Percentiles rank a stretch among this genome's conserved stretches.
phyloP scores from a whole-genome alignment of 2,797 vertebrate species.

The Enteromius anoplus region DNA sequence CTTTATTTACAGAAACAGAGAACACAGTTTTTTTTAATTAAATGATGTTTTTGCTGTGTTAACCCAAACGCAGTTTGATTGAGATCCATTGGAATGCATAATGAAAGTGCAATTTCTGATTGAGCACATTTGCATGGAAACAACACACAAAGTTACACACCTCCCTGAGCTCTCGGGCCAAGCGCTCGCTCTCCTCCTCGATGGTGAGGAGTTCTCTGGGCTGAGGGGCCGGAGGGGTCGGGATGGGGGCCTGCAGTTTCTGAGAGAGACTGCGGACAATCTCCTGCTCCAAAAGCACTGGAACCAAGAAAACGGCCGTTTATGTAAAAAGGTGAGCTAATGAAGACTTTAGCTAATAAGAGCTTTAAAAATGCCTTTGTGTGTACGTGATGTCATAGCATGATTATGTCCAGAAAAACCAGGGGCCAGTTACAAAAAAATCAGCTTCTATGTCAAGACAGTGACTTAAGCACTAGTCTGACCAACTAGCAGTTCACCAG shows the following conservation, averaged over 20 bases:
- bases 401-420: background rate
- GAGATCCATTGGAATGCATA: no score
- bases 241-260: slow-evolving; percentile 59
- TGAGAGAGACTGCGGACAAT: slow-evolving; percentile 62
- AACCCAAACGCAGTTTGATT: no score
- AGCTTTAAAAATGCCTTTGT: background rate
- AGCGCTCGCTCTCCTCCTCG: slow-evolving; percentile 81
- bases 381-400: background rate
- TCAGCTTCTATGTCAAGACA: no score
- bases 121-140: background rate
- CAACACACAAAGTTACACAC: slow-evolving; percentile 57
- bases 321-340: background rate
- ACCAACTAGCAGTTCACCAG: no score
- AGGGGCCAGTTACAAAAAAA: background rate
- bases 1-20: no score
- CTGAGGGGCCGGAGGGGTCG: slow-evolving; percentile 70
- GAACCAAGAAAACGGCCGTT: background rate
- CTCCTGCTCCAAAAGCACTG: slow-evolving; percentile 82
- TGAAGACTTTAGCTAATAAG: background rate
- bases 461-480: no score
- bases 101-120: no score
- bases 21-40: no score
- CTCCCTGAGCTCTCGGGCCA: slow-evolving; percentile 79
- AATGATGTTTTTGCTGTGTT: no score
- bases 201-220: slow-evolving; percentile 80